These are phyloP conservation scores for Pseudomyrmex sp. DNA, from an alignment of 1,140 invertebrate genomes.

Conservation along the genomic window DNA sequence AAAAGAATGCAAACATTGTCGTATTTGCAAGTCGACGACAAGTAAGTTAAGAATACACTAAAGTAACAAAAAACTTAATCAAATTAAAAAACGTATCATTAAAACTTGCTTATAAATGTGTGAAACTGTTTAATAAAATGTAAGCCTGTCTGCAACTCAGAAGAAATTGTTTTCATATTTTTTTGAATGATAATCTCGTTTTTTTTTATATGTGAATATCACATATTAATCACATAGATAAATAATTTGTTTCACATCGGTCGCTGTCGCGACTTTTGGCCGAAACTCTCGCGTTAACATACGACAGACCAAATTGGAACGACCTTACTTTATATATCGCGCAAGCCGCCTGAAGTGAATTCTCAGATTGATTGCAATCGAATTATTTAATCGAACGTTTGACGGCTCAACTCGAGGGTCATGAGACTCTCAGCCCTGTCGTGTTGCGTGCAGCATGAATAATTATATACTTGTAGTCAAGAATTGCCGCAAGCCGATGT, in stretches of 20 bases:
- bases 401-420: constrained; percentile 72
- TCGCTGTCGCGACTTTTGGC: background rate
- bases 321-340: constrained; percentile 6
- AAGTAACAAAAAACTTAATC: too few relatives aligned
- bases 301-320: background rate
- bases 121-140: constrained; percentile 49
- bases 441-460: constrained; percentile 56
- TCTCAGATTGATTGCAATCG: constrained; percentile 71
- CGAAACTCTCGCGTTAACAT: background rate
- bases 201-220: background rate
- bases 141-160: background rate
- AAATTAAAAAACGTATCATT: background rate
- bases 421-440: constrained; percentile 71
- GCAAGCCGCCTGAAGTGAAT: constrained; percentile 14
- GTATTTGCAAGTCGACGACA: background rate
- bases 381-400: constrained; percentile 79
- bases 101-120: constrained; percentile 1
- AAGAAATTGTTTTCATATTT: background rate
- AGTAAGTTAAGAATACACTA: background rate
- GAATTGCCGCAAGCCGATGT: background rate
- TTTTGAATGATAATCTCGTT: background rate
- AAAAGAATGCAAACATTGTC: background rate
- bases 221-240: background rate
- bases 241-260: background rate
- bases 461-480: constrained; percentile 28